Evolutionary conservation across 2,113 vertebrate genomes (phyloP).

Genomic region (Proterorhinus semilunaris): DNA sequence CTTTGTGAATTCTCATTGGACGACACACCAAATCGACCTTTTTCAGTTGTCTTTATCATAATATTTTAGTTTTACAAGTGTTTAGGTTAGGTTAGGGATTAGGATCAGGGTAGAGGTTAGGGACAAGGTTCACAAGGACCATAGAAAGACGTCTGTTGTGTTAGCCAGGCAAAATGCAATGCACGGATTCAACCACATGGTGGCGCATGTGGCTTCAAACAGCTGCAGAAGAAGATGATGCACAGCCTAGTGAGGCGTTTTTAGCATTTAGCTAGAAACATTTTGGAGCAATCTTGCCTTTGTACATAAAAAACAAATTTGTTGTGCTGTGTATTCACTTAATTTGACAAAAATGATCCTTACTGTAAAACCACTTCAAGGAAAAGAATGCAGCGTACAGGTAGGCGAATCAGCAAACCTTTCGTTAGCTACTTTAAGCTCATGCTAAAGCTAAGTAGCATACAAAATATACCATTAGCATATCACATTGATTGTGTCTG

Average conservation of each 20-base stretch:
- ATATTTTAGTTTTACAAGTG: too few species aligned
- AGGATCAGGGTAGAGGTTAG: too few species aligned
- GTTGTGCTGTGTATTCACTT: conserved; percentile 5
- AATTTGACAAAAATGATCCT: conserved; percentile 72
- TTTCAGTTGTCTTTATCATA: too few species aligned
- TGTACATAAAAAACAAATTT: too few species aligned
- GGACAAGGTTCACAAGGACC: too few species aligned
- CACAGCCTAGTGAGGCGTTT: conserved; percentile 4
- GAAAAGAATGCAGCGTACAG: conserved; percentile 80
- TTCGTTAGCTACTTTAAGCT: background rate
- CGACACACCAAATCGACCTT: too few species aligned
- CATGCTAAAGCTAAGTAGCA: conserved; percentile 1
- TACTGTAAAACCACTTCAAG: conserved; percentile 80
- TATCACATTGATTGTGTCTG: too few species aligned
- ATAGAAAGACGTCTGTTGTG: too few species aligned
- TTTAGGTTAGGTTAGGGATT: too few species aligned
- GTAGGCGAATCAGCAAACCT: conserved; percentile 34
- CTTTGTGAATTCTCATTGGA: too few species aligned
- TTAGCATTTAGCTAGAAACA: conserved; percentile 26
- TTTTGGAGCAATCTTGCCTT: background rate
- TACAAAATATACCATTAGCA: background rate
- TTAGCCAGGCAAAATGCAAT: background rate
- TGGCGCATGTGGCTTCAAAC: conserved; percentile 7
- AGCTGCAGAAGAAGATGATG: conserved; percentile 52
- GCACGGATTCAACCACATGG: conserved; percentile 7